Evolutionary conservation across 2,113 vertebrate species (phyloP).

Genomic region (Suncus etruscus): DNA sequence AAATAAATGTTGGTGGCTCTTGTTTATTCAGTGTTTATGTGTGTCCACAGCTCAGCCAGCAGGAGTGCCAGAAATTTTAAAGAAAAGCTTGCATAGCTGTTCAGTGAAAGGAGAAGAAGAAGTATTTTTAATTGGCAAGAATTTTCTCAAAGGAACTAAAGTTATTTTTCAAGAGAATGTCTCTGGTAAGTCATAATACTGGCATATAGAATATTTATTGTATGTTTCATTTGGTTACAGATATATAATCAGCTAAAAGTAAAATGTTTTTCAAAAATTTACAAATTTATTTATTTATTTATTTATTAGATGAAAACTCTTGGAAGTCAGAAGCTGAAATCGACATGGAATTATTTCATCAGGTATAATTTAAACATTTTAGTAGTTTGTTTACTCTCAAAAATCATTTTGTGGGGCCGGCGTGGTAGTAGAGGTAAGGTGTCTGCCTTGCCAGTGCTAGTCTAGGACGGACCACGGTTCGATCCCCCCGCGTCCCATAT

Average conservation of each 20-base stretch:
- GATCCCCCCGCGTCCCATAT: too few species aligned
- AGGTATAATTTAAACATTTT: conserved; percentile 90
- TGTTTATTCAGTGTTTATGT: conserved; percentile 64
- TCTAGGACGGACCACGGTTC: too few species aligned
- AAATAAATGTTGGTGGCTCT: conserved; percentile 56
- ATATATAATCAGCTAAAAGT: conserved; percentile 38
- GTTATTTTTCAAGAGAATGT: conserved; percentile 98
- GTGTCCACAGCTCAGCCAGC: conserved; percentile 94
- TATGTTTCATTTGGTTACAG: conserved; percentile 61
- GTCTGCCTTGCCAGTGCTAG: too few species aligned
- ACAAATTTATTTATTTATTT: conserved; percentile 74
- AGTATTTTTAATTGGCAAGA: conserved; percentile 99
- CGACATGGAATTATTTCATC: conserved; percentile 99
- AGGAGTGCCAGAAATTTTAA: conserved; percentile 97
- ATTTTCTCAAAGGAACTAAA: conserved; percentile 99
- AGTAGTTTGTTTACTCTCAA: conserved; percentile 54
- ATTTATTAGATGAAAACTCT: conserved; percentile 93
- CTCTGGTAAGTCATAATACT: conserved; percentile 89
- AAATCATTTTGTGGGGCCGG: conserved; percentile 66
- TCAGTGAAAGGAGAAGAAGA: conserved; percentile 96
- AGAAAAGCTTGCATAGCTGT: conserved; percentile 97
- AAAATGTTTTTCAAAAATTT: conserved; percentile 35
- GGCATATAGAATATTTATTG: conserved; percentile 9
- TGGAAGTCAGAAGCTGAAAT: conserved; percentile 99
- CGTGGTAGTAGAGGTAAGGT: too few species aligned